Conservation (phyloP, 2,797 vertebrate species). For the Myoxocephalus aenaeus region DNA sequence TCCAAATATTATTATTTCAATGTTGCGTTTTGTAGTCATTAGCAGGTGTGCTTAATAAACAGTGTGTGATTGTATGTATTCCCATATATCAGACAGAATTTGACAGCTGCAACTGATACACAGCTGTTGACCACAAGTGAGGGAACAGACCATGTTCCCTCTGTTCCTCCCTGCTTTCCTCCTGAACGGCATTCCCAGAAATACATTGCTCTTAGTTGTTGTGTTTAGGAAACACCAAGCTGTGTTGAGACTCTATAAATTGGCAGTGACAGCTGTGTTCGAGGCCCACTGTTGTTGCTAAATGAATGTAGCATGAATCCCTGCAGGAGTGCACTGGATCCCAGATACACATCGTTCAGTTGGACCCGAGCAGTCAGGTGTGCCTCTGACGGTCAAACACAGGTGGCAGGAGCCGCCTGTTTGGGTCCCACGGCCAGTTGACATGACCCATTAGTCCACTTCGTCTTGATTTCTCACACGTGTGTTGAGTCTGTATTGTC, state of each 20-base stretch:
- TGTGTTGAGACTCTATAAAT: neutral
- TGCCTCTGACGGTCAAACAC: constrained; percentile 1
- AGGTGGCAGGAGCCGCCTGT: constrained; percentile 25
- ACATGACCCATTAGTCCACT: neutral
- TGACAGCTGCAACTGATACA: constrained; percentile 4
- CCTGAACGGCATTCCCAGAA: neutral
- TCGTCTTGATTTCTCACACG: neutral
- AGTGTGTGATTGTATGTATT: neutral
- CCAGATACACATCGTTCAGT: neutral
- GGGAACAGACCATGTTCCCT: neutral
- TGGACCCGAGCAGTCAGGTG: neutral
- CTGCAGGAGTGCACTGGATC: neutral
- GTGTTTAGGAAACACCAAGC: neutral
- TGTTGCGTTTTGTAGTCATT: neutral
- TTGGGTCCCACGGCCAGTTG: constrained; percentile 1
- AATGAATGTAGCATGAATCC: neutral
- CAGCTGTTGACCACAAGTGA: constrained; percentile 21
- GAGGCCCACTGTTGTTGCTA: neutral
- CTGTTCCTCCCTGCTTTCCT: neutral
- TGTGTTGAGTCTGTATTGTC: neutral
- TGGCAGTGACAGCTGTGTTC: neutral
- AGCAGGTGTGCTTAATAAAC: neutral
- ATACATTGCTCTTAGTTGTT: neutral
- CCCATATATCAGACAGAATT: neutral
- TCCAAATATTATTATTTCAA: neutral